Evolutionary conservation across 2,888 invertebrate genomes (phyloP).

Genomic region (Spilarctia lutea): DNA sequence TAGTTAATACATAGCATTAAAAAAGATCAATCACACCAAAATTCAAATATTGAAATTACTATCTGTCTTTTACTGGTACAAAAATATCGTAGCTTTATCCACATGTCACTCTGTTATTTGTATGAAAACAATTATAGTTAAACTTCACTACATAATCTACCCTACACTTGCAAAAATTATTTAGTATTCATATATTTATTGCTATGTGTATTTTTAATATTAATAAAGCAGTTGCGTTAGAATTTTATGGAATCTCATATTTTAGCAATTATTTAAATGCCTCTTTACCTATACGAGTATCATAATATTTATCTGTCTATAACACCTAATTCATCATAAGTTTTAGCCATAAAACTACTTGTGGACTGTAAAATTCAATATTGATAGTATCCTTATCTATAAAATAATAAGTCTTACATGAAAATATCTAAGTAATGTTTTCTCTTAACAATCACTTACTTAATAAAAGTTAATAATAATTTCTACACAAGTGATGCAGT

Average conservation of each 20-base stretch:
- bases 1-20: constrained; percentile 45
- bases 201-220: constrained; percentile 25
- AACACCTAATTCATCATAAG: constrained; percentile 53
- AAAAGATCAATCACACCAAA: constrained; percentile 56
- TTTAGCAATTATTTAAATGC: constrained; percentile 44
- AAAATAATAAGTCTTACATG: constrained; percentile 60
- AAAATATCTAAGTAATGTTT: constrained; percentile 60
- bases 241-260: constrained; percentile 39
- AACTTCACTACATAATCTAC: constrained; percentile 37
- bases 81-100: constrained; percentile 75
- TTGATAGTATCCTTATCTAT: constrained; percentile 61
- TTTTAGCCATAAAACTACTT: constrained; percentile 57
- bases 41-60: constrained; percentile 56
- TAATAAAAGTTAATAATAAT: constrained; percentile 53
- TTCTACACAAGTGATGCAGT: constrained; percentile 37
- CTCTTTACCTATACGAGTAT: constrained; percentile 55
- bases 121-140: constrained; percentile 43
- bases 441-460: constrained; percentile 50
- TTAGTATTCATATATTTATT: constrained; percentile 37
- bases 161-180: constrained; percentile 45
- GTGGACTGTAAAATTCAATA: constrained; percentile 62
- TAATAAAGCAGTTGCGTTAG: constrained; percentile 40
- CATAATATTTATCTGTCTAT: constrained; percentile 55
- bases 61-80: constrained; percentile 76
- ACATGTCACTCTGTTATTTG: constrained; percentile 37